Percentiles rank a stretch among this genome's conserved stretches.
These are phyloP conservation scores for Caenorhabditis becei DNA, from an alignment of 2,888 invertebrate genomes.

Conservation along the genomic window DNA sequence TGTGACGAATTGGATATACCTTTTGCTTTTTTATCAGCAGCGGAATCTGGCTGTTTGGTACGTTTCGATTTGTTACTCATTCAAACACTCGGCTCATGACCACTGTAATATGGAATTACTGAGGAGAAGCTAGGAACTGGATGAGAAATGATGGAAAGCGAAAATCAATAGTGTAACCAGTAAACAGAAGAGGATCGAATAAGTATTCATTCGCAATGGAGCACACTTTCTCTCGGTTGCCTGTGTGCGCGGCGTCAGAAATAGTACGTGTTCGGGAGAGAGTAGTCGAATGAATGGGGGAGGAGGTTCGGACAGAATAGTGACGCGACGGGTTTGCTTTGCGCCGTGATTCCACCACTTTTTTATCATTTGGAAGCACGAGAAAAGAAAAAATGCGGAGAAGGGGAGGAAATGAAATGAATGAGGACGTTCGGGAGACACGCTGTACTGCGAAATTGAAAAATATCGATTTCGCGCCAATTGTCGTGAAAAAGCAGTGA, in stretches of 20 bases:
- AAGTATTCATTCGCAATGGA: constrained; percentile 48
- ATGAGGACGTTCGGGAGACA: constrained; percentile 13
- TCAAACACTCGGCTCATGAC: constrained; percentile 42
- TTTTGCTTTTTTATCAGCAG: constrained; percentile 32
- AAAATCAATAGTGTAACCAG: constrained; percentile 52
- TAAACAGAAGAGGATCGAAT: constrained; percentile 48
- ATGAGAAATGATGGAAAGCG: constrained; percentile 11
- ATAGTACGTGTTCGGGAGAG: constrained; percentile 17
- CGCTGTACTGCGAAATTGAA: not conserved
- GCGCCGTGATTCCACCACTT: constrained; percentile 14
- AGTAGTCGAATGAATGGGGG: not conserved
- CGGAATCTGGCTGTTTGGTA: constrained; percentile 13
- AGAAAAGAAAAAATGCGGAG: constrained; percentile 7
- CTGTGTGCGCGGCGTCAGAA: constrained; percentile 6
- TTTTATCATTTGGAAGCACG: constrained; percentile 19
- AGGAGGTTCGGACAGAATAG: constrained; percentile 8
- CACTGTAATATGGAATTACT: constrained; percentile 27
- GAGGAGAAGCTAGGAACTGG: not conserved
- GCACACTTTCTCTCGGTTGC: constrained; percentile 29
- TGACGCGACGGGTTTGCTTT: constrained; percentile 38
- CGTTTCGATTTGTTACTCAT: constrained; percentile 28
- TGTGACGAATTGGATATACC: constrained; percentile 29
- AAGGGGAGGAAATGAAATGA: constrained; percentile 10
- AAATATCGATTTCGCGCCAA: constrained; percentile 20
- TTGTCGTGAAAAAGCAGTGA: constrained; percentile 12